phyloP scores from a whole-genome alignment of 2,113 vertebrate genomes.

The Aptenodytes forsteri region DNA sequence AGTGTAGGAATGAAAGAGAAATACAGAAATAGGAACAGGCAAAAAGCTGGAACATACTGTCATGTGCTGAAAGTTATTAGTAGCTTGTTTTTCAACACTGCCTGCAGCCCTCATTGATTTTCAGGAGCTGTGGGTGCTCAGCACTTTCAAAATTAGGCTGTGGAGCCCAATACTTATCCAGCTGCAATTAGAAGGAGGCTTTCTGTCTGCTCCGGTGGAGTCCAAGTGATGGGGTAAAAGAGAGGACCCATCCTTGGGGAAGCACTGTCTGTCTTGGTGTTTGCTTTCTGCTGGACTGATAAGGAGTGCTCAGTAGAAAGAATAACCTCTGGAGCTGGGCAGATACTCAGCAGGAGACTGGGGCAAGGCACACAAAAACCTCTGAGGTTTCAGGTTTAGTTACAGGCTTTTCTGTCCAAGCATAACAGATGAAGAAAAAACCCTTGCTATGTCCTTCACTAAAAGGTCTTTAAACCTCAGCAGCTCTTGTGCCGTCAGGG shows the following conservation, averaged over 20 bases:
- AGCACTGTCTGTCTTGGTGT: not conserved
- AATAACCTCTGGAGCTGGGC: not conserved
- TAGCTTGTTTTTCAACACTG: not conserved
- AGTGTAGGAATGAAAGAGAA: not conserved
- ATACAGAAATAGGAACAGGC: not conserved
- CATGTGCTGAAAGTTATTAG: not conserved
- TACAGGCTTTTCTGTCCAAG: not conserved
- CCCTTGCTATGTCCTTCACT: not conserved
- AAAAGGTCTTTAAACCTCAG: not conserved
- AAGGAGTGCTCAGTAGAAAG: not conserved
- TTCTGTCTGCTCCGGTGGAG: not conserved
- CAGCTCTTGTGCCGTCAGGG: not conserved
- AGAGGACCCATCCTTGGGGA: not conserved
- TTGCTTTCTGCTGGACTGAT: not conserved
- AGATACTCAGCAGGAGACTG: not conserved
- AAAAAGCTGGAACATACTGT: not conserved
- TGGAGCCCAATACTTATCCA: not conserved
- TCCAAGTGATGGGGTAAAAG: not conserved
- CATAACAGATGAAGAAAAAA: not conserved
- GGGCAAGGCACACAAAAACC: not conserved
- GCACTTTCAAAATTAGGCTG: not conserved
- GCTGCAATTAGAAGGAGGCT: not conserved
- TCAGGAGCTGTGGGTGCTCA: not conserved
- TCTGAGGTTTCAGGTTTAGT: not conserved
- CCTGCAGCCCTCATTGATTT: constrained; percentile 27